Evolutionary conservation across 2,888 invertebrate species (phyloP), one percentile per base, ranked within the genome.

Genomic region (Helleia helle): DNA sequence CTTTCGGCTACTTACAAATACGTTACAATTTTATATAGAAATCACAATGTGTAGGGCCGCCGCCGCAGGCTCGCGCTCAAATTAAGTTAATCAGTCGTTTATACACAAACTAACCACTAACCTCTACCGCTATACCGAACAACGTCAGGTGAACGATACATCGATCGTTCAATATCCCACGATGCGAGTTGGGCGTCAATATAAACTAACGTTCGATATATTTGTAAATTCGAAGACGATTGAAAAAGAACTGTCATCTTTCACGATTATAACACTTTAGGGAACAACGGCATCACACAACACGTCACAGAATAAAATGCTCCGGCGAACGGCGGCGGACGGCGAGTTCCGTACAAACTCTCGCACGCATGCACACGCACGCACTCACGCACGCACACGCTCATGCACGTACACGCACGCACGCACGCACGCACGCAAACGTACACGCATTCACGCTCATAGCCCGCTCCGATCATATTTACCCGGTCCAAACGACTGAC

Each of bases 1-100:
- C 65, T 72, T 80, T 77, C 74, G 69, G 70, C 83, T 84, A 84
- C 81, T 81, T 83, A 80, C 69, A 79, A 34, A 65, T 67, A 80
- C 74, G 74, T 75, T 79, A 77, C 73, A 80, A 62, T 70, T 66
- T 73, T 81, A 81, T 79, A 81, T 79, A 81, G 80, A 84, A 84
- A 84, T 84, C 83, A 84, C 83, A 84, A 71, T 74, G 70, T 69
- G 53, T 49, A 64, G 56, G 56, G 61, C 55, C 55, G 47, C 54
- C 55, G 58, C 56, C 59, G 59, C 62, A 65, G 62, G 57, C 50
- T 56, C 56, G 52, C 57, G 56, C 61, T n/a, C n/a, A 67, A 65
- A 66, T 74, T 66, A 74, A 67, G 67, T 69, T 76, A 77, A 71
- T 77, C 77, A 77, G 77, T 79, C 79, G 72, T 68, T 75, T 73